Evolutionary conservation across 2,113 vertebrate genomes (phyloP).

Genomic region (Tyrannus savana): DNA sequence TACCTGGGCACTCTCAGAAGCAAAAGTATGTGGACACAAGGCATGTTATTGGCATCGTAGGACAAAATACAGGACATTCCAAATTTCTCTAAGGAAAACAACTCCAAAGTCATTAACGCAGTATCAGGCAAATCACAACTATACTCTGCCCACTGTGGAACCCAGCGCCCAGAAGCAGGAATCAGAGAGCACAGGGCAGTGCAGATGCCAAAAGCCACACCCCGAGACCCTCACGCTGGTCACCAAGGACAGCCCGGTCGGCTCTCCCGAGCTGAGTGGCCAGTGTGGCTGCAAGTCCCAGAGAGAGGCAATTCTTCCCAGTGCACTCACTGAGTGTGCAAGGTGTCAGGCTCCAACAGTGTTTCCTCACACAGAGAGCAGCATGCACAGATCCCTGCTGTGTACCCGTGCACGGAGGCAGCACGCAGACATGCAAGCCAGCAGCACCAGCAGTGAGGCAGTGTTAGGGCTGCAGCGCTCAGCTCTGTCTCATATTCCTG

Average conservation of each 20-base stretch:
- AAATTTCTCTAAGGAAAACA: not conserved
- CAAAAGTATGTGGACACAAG: not conserved
- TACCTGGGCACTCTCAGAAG: not conserved
- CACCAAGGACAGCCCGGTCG: not conserved
- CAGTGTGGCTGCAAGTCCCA: not conserved
- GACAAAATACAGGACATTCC: not conserved
- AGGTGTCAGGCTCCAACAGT: not conserved
- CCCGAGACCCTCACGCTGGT: not conserved
- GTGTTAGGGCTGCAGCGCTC: not conserved
- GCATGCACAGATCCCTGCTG: not conserved
- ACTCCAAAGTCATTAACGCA: not conserved
- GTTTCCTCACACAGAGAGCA: not conserved
- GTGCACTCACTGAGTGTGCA: not conserved
- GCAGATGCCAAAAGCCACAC: not conserved
- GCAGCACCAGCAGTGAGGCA: not conserved
- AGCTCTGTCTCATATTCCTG: not conserved
- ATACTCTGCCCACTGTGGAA: not conserved
- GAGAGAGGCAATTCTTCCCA: not conserved
- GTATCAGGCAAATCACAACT: not conserved
- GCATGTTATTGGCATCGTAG: not conserved
- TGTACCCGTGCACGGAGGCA: not conserved
- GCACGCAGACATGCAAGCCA: slow-evolving; percentile 29
- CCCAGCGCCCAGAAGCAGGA: not conserved
- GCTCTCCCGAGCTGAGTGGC: not conserved
- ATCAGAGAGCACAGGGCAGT: not conserved